Evolutionary conservation across 2,113 vertebrate genomes (phyloP).

Genomic region (Onychorhynchus coronatus): DNA sequence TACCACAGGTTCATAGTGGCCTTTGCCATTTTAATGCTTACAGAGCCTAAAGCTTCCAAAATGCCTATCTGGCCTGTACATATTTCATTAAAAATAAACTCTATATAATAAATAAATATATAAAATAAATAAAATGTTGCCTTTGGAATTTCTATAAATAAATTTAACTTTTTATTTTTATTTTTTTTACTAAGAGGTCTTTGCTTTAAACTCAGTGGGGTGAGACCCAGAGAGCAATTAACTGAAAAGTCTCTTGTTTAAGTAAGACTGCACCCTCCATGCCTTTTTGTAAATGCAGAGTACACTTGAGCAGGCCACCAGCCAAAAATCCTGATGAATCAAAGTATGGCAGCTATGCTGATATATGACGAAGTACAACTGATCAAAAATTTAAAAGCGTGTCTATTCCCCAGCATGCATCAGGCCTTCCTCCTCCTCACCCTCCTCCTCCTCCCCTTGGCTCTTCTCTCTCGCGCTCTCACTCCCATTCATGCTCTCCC

Average conservation of each 20-base stretch:
- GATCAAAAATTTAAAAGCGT: constrained; percentile 81
- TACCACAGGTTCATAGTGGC: constrained; percentile 81
- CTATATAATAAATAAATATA: constrained; percentile 93
- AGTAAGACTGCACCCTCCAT: constrained; percentile 78
- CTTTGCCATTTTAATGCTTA: constrained; percentile 80
- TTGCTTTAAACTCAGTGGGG: constrained; percentile 78
- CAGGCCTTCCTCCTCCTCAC: constrained; percentile 67
- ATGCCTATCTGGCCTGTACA: constrained; percentile 89
- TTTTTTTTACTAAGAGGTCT: constrained; percentile 82
- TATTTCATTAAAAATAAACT: constrained; percentile 92
- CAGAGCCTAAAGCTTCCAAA: constrained; percentile 87
- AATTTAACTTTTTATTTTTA: constrained; percentile 79
- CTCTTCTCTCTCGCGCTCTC: constrained; percentile 21
- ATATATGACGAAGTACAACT: constrained; percentile 77
- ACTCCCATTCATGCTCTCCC: constrained; percentile 44
- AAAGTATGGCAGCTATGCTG: constrained; percentile 79
- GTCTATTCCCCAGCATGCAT: constrained; percentile 85
- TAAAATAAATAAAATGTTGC: constrained; percentile 92
- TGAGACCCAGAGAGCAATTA: constrained; percentile 72
- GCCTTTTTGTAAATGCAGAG: constrained; percentile 78
- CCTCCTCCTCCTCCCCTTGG: background rate
- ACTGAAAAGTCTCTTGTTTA: constrained; percentile 78
- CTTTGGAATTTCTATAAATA: constrained; percentile 91
- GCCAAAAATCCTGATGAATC: constrained; percentile 76
- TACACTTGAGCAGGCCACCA: constrained; percentile 78